These are phyloP conservation scores for Syrrhaptes paradoxus DNA, from an alignment of 2,113 vertebrate species.

Conservation along the genomic window DNA sequence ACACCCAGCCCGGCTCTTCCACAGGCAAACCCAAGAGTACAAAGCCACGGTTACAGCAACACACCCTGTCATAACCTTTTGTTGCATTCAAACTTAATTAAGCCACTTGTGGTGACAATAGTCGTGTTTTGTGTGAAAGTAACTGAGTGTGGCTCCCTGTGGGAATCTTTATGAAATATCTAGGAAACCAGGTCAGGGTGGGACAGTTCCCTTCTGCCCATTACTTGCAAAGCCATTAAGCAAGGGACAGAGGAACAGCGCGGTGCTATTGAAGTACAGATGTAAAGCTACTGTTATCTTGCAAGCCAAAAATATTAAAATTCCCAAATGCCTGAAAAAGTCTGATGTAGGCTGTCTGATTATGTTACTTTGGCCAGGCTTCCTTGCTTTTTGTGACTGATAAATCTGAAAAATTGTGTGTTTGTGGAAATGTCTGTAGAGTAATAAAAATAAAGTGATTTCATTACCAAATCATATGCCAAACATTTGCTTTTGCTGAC, in stretches of 20 bases:
- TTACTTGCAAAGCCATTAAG: neutral
- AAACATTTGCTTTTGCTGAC: slow-evolving; percentile 43
- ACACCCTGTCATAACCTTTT: neutral
- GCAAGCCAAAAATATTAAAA: neutral
- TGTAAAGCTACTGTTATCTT: slow-evolving; percentile 1
- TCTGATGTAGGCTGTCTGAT: slow-evolving; percentile 25
- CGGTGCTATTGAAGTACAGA: neutral
- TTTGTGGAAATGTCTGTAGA: slow-evolving; percentile 43
- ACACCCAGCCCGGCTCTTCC: rapidly evolving
- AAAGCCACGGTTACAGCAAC: neutral
- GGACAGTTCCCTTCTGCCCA: neutral
- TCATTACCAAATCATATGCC: slow-evolving; percentile 54
- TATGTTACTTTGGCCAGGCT: neutral
- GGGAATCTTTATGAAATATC: neutral
- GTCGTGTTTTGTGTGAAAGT: neutral
- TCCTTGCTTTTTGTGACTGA: neutral
- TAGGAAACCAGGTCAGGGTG: slow-evolving; percentile 40
- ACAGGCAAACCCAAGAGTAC: neutral
- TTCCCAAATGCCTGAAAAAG: neutral
- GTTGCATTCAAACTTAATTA: neutral
- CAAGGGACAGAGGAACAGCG: neutral
- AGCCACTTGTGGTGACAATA: slow-evolving; percentile 1
- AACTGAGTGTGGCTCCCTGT: neutral
- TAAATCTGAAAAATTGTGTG: neutral
- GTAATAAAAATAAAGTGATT: slow-evolving; percentile 51